Evolutionary conservation across 2,113 vertebrate species (phyloP), one percentile per base, ranked within the genome.

Genomic region (Drymodes brunneopygia): DNA sequence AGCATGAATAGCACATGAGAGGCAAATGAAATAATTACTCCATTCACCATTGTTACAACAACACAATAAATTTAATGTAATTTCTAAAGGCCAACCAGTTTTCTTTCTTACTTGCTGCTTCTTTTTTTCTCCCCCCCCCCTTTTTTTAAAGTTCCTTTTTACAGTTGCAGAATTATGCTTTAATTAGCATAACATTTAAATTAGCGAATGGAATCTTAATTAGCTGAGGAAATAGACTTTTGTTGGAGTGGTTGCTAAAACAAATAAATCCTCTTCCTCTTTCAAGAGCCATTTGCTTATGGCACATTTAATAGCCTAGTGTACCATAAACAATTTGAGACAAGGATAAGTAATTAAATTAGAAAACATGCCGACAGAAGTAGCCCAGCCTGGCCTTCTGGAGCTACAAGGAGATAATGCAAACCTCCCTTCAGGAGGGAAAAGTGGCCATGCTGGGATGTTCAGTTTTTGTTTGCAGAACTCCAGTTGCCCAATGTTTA

Each of bases 171-270:
- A 98, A 97, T 97, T 97, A 98, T 98, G 97, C 96, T 97, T 98
- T 98, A 98, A 98, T 98, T 98, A 98, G 97, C 98, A 98, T 98
- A 98, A 98, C 98, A 98, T 98, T 98, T 98, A 98, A 98, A 98
- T 98, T 98, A 98, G 97, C 23, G 81, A 98, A 97, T 97, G 96
- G 97, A 98, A 97, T 98, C 98, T 98, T 98, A 98, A 98, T 98
- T 98, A 98, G 98, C 87, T 70, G 97, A 98, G 98, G 98, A 98
- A 98, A 98, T 98, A 98, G 97, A 98, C 97, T 98, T 98, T 98
- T 98, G 97, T 97, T 98, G 96, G 95, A 98, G 96, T 97, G 97
- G 97, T 97, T 98, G 98, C 97, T 98, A 98, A 98, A 98, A 98
- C 98, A 98, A 98, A 98, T 98, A 98, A 98, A 98, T 98, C 97